These are phyloP conservation scores for Muscicapa adusta DNA, from an alignment of 2,113 vertebrate genomes.

Conservation along the genomic window DNA sequence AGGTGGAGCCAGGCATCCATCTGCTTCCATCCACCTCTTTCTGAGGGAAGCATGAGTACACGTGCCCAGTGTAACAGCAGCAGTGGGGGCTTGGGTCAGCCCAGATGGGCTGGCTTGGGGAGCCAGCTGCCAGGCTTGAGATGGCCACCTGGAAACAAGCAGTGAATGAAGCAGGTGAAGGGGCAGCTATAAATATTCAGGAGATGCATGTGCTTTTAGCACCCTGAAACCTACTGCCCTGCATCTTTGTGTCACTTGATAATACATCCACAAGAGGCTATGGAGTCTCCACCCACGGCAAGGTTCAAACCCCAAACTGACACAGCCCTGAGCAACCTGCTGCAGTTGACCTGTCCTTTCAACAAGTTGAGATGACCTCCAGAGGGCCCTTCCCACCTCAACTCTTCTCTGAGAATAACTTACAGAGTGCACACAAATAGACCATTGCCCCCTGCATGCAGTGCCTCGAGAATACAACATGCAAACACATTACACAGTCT, in stretches of 20 bases:
- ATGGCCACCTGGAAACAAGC: neutral
- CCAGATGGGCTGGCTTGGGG: neutral
- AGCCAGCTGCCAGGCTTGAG: neutral
- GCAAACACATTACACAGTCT: neutral
- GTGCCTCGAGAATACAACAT: neutral
- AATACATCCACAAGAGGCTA: neutral
- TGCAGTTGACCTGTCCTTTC: neutral
- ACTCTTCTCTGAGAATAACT: neutral
- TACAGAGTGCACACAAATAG: neutral
- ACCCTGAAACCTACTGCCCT: neutral
- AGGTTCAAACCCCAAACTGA: neutral
- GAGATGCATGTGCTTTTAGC: neutral
- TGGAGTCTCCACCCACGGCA: neutral
- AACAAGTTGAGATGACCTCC: neutral
- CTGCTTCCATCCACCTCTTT: neutral
- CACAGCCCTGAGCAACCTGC: neutral
- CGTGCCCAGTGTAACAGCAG: fast-evolving
- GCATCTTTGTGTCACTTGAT: neutral
- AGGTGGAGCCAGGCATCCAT: neutral
- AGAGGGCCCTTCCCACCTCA: neutral
- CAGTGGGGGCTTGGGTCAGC: neutral
- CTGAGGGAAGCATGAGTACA: neutral
- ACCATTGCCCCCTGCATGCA: neutral
- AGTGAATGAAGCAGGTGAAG: neutral
- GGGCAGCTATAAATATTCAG: neutral